Base-by-base conservation (phyloP, 2,113 vertebrate genomes). In the Anhinga anhinga region DNA sequence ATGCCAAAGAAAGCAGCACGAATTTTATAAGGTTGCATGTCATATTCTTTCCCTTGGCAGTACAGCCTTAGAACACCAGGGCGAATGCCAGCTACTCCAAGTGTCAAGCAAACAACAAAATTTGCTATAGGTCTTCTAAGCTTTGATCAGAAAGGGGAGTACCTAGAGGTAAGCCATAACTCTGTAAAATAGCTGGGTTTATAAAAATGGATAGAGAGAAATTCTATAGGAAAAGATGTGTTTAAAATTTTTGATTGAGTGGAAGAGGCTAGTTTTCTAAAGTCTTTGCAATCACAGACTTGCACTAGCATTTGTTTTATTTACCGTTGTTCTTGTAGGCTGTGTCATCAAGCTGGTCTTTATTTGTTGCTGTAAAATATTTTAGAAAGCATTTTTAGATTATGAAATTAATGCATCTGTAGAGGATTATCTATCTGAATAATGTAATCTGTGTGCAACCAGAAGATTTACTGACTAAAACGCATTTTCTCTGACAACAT, bases 1-100 rank as follows among this genome's bases (percentile, higher is more conserved):
- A 91, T 74, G 96, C 96, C 98, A 98, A 97, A 96, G 93, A 96
- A 97, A 94, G 94, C 83, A 89, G 52, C 73, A 92, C 93, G 78
- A 47, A 56, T 93, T 97, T 98, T 95, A 92, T 34, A 79, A 80
- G 91, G 81, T 91, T 62, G 49, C 61, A 61, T 19, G 61, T 86
- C 23, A 7, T 83, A 67, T 84, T 96, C 89, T 94, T 96, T 94
- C 86, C 82, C 47, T 94, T 96, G 94, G 95, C 96, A 93, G 90
- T 50, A 94, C 94, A 97, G 86, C 61, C 92, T 90, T 89, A 71
- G 90, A 93, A 78, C 88, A 85, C 34, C 38, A 52, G 62, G 44
- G 32, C 8, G 23, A 66, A 25, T 66, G 89, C 86, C 74, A 94
- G 29, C 29, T 77, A 83, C 73, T 93, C 80, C 52, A 32, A 96